Conservation (phyloP, 2,888 invertebrate genomes). For the Diploptera punctata region DNA sequence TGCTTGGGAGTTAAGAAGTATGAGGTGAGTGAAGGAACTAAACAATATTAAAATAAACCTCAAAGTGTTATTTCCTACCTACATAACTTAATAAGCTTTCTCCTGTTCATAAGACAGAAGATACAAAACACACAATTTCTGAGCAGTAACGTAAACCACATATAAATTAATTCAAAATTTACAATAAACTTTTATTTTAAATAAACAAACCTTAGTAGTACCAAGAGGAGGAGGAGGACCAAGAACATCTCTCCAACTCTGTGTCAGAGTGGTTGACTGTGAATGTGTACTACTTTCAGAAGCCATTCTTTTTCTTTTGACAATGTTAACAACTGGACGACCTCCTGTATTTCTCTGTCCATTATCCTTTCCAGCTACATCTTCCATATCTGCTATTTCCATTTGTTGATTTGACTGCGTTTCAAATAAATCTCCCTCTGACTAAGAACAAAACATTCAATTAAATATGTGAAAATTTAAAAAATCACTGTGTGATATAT, state of each 20-base stretch:
- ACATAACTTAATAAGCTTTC: no score
- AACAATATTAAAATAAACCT: no score
- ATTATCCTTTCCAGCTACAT: slow-evolving; percentile 58
- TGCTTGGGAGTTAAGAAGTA: no score
- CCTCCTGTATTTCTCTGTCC: not conserved
- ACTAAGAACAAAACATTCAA: slow-evolving; percentile 25
- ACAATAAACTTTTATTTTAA: no score
- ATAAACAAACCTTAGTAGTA: slow-evolving; percentile 66
- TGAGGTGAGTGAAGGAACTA: no score
- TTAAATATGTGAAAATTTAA: no score
- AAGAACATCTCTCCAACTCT: slow-evolving; percentile 84
- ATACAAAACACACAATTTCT: no score
- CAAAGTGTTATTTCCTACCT: no score
- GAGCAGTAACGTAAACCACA: no score
- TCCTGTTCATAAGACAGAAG: no score
- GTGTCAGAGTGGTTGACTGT: slow-evolving; percentile 54
- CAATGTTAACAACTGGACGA: slow-evolving; percentile 58
- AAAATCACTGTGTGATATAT: no score
- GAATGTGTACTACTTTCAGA: slow-evolving; percentile 51
- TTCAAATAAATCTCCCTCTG: slow-evolving; percentile 33
- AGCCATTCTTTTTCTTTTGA: slow-evolving; percentile 66
- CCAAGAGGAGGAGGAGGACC: slow-evolving; percentile 86
- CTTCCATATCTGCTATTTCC: slow-evolving; percentile 66
- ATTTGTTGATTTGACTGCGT: not conserved
- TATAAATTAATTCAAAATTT: no score